Percentiles rank a stretch among this genome's conserved stretches.
Evolutionary conservation across 1,140 invertebrate species (phyloP).

Genomic region (Colletes latitarsis): DNA sequence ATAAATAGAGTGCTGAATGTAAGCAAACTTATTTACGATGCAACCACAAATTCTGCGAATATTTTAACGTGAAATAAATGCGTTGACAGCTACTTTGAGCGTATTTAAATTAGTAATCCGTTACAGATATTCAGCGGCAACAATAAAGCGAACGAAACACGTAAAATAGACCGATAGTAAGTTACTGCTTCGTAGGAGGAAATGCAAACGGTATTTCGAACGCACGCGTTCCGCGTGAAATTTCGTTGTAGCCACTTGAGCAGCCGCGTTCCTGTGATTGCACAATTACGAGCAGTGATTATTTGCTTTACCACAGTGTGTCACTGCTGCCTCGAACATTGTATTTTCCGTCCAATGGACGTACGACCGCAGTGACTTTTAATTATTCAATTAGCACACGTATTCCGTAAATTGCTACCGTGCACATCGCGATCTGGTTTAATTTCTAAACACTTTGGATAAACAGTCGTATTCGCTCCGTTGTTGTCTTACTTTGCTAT

Average conservation of each 20-base stretch:
- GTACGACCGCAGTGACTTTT: conserved; percentile 38
- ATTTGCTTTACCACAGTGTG: conserved; percentile 24
- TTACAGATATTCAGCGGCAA: too few species aligned
- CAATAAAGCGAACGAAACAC: too few species aligned
- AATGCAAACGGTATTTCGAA: conserved; percentile 13
- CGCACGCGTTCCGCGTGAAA: conserved; percentile 3
- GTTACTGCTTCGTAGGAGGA: neutral
- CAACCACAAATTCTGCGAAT: too few species aligned
- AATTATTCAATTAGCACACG: conserved; percentile 61
- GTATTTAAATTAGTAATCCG: too few species aligned
- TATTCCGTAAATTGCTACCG: conserved; percentile 7
- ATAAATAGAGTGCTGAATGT: too few species aligned
- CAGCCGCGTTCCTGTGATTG: conserved; percentile 29
- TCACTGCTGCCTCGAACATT: neutral
- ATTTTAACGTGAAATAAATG: too few species aligned
- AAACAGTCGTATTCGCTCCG: conserved; percentile 19
- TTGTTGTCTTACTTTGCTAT: neutral
- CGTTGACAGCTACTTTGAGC: too few species aligned
- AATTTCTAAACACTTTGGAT: conserved; percentile 9
- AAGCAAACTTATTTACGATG: too few species aligned
- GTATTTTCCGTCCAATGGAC: neutral
- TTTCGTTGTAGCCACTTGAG: conserved; percentile 9
- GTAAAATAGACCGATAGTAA: too few species aligned
- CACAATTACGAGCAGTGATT: conserved; percentile 40
- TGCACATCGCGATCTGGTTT: conserved; percentile 13